Conservation (phyloP, 2,888 invertebrate species). For the Trichogramma dendrolimi region DNA sequence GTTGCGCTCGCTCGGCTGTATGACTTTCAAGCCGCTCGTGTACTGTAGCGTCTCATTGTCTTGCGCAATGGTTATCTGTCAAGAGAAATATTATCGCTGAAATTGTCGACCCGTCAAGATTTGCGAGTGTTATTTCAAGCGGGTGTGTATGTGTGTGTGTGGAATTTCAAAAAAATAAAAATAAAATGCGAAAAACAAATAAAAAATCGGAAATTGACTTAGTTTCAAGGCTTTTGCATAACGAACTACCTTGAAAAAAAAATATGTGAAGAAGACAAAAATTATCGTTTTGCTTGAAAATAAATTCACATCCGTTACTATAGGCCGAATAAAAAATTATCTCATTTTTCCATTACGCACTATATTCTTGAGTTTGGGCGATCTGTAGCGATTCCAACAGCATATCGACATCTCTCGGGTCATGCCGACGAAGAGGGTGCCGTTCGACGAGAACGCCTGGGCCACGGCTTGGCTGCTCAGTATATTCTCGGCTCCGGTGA, state of each 20-base stretch:
- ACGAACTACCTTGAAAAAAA: too few relatives aligned
- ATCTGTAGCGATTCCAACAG: constrained; percentile 46
- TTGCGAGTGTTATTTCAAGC: too few relatives aligned
- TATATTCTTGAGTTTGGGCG: constrained; percentile 28
- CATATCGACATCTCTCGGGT: constrained; percentile 44
- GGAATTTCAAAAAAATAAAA: too few relatives aligned
- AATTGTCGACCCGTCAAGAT: not conserved
- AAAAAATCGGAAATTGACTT: too few relatives aligned
- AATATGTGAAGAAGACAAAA: too few relatives aligned
- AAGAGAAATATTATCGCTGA: constrained; percentile 5
- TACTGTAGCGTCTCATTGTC: constrained; percentile 66
- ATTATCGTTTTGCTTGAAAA: too few relatives aligned
- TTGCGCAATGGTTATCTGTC: not conserved
- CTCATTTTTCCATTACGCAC: constrained; percentile 21
- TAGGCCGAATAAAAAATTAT: too few relatives aligned
- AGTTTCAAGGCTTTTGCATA: too few relatives aligned
- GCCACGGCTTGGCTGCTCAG: constrained; percentile 30
- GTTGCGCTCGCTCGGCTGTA: constrained; percentile 50
- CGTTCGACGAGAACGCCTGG: constrained; percentile 31
- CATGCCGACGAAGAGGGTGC: constrained; percentile 48
- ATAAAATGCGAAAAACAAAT: too few relatives aligned
- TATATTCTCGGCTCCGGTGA: constrained; percentile 23
- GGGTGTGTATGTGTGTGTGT: too few relatives aligned
- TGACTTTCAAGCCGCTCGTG: constrained; percentile 68
- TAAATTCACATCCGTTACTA: too few relatives aligned